Conservation (phyloP, 2,888 invertebrate genomes). For the Lordiphosa fenestrarum region DNA sequence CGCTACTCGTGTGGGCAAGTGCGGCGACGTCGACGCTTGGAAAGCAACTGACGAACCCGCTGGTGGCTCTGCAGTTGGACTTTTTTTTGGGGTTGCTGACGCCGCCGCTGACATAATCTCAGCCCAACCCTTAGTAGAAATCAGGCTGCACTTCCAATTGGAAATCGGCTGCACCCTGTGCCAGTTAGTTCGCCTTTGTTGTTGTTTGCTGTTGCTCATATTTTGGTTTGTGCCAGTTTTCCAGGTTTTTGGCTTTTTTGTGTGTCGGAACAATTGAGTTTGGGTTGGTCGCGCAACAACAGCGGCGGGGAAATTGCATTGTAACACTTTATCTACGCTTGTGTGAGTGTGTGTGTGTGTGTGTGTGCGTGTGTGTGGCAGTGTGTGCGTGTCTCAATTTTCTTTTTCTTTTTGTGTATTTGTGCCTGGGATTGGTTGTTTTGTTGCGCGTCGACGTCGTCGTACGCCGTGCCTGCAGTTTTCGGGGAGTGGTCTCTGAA, state of each 20-base stretch:
- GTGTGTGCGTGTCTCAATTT: conserved; percentile 32
- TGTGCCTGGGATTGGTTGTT: conserved; percentile 71
- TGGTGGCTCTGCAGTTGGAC: conserved; percentile 7
- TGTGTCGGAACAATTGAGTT: conserved; percentile 64
- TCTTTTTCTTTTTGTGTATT: conserved; percentile 59
- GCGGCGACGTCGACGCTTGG: conserved; percentile 70
- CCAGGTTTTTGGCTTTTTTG: conserved; percentile 50
- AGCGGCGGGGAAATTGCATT: conserved; percentile 69
- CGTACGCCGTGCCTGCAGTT: conserved; percentile 51
- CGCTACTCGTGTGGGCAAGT: conserved; percentile 50
- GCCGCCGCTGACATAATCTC: conserved; percentile 70
- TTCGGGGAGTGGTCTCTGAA: conserved; percentile 77
- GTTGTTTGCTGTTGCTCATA: conserved; percentile 45
- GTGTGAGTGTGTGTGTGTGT: conserved; percentile 23
- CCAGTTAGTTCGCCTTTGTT: conserved; percentile 27
- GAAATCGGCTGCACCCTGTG: conserved; percentile 69
- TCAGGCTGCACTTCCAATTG: conserved; percentile 66
- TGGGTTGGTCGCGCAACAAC: conserved; percentile 62
- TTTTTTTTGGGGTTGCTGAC: conserved; percentile 11
- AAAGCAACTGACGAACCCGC: conserved; percentile 47
- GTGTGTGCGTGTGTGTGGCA: conserved; percentile 29
- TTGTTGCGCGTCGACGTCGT: conserved; percentile 65
- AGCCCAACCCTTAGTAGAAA: conserved; percentile 73
- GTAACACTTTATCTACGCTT: conserved; percentile 57
- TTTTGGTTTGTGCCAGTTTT: conserved; percentile 68